Evolutionary conservation across 37 sponge, comb jelly and placozoan genomes (phyloP), one percentile per base, ranked within the genome.

Genomic region (Cliona cf. orientalis): DNA sequence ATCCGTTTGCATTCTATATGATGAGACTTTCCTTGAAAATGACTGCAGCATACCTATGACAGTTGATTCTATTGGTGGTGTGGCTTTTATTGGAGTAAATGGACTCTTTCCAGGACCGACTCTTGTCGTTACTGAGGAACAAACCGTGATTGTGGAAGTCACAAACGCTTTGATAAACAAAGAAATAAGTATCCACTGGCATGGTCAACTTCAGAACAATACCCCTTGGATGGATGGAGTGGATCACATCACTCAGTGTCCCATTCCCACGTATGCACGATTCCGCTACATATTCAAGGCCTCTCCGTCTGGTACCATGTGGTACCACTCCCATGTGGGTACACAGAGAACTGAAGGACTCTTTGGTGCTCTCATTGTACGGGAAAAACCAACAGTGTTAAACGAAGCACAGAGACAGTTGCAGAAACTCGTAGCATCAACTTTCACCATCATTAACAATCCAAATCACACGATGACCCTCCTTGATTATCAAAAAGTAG

Each of bases 271-370:
- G 2, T 34, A 7, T 32, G 43, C 72, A 39, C 39, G 56, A 14
- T 91, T 81, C 38, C 68, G 46, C 14, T 91, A 91, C 74, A 44
- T 11, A 5, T 91, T 91, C 78, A 85, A 26, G 53, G 85, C 86
- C 23, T 36, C 6, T 3, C 82, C 73, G 9, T 45, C 82, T 46
- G 91, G 91, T 0, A 91, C 91, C 0, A 59, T 79, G 62, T 90
- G 91, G 91, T n/a, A n/a, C n/a, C n/a, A n/a, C n/a, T n/a, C n/a
- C n/a, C n/a, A 75, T n/a, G n/a, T n/a, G n/a, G n/a, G n/a, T n/a
- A n/a, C n/a, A n/a, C n/a, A n/a, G n/a, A n/a, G n/a, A n/a, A 76
- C 91, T 36, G 91, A 91, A 5, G 91, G 91, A 33, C 75, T 81
- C n/a, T 85, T 81, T 60, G 86, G 91, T 45, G 77, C 86, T 32